phyloP scores from a whole-genome alignment of 2,797 vertebrate genomes.

The Nannoperca australis region DNA sequence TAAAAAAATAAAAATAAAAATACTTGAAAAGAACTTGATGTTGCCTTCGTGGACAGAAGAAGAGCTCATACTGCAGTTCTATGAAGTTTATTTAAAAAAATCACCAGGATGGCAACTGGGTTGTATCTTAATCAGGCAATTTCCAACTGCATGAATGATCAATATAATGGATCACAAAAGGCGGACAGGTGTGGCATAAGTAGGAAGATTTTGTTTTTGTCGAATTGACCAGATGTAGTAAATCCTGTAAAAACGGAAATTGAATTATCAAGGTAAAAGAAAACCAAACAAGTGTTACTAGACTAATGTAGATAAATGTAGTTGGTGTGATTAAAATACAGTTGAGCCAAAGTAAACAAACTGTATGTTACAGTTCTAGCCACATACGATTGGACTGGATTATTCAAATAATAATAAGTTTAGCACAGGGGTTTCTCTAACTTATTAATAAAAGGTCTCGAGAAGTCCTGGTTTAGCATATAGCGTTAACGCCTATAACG shows the following conservation, averaged over 20 bases:
- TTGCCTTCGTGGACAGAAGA: not conserved
- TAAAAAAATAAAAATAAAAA: constrained; percentile 1
- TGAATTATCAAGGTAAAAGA: not conserved
- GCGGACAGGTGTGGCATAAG: not conserved
- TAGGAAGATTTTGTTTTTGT: not conserved
- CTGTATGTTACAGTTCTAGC: not conserved
- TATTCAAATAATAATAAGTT: not conserved
- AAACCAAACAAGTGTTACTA: not conserved
- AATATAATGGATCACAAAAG: not conserved
- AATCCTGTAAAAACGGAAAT: not conserved
- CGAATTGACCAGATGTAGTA: not conserved
- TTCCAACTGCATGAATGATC: not conserved
- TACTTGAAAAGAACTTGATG: not conserved
- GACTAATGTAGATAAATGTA: not conserved
- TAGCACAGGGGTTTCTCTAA: too few species aligned
- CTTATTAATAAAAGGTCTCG: too few species aligned
- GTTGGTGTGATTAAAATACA: not conserved
- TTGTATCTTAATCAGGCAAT: not conserved
- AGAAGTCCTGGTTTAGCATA: too few species aligned
- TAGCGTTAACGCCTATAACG: too few species aligned
- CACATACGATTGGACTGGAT: not conserved
- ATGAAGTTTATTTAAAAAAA: constrained; percentile 10
- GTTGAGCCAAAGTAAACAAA: not conserved
- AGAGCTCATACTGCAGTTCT: not conserved
- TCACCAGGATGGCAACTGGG: not conserved